A percentile compares a stretch with the other conserved stretches of the same genome.
Evolutionary conservation across 2,113 vertebrate species (phyloP).

Genomic region (Lethenteron camtschaticum): DNA sequence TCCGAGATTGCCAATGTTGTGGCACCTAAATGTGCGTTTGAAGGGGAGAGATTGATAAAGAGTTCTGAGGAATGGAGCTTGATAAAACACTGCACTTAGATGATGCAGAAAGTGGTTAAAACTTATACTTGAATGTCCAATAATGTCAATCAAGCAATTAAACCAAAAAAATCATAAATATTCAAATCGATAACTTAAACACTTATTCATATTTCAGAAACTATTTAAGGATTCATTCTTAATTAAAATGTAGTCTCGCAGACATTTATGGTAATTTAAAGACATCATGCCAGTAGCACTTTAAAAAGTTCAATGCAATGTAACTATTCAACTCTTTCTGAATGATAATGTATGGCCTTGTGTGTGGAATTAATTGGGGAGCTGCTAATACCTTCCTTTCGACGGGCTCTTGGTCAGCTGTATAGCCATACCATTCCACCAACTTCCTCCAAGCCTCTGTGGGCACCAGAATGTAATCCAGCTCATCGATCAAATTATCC

Average conservation of each 20-base stretch:
- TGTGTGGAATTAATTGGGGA: conserved; percentile 5
- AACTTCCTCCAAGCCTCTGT: conserved; percentile 96
- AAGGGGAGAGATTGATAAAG: no score
- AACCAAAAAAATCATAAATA: background rate
- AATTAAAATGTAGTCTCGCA: no score
- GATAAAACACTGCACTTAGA: background rate
- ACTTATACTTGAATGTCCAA: background rate
- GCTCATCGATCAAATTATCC: conserved; percentile 93
- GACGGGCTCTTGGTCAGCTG: conserved; percentile 70
- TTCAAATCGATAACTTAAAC: background rate
- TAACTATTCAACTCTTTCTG: no score
- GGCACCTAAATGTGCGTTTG: no score
- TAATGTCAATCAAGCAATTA: background rate
- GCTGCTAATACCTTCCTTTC: conserved; percentile 53
- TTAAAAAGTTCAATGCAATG: no score
- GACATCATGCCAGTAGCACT: no score
- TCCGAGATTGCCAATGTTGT: no score
- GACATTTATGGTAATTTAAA: no score
- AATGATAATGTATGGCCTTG: background rate
- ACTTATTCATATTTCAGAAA: background rate
- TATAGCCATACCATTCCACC: conserved; percentile 83
- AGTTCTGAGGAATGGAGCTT: background rate
- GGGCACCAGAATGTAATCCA: conserved; percentile 89
- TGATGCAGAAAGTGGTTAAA: background rate
- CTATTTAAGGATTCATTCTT: background rate